Evolutionary conservation across 1,140 invertebrate genomes (phyloP).

Genomic region (Magallana ariakensis): DNA sequence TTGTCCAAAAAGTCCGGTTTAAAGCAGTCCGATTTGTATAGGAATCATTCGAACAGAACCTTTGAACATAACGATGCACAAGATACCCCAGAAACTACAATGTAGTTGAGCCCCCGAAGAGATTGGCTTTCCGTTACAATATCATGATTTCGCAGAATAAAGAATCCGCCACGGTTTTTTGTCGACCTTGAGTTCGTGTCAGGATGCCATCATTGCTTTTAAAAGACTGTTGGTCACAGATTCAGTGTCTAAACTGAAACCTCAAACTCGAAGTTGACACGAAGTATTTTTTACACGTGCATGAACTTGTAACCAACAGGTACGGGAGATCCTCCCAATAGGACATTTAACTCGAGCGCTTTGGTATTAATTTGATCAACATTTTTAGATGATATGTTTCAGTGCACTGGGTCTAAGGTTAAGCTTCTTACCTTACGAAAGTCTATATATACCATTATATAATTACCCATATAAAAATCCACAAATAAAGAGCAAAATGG

Average conservation of each 20-base stretch:
- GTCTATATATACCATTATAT: background rate
- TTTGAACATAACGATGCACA: background rate
- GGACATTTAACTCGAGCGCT: background rate
- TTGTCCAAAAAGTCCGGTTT: background rate
- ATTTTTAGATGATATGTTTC: background rate
- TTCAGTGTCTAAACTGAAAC: slow-evolving; percentile 2
- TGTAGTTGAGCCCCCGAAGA: background rate
- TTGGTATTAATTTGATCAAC: background rate
- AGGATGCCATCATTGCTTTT: background rate
- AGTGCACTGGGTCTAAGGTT: background rate
- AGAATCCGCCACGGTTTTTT: background rate
- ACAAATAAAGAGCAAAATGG: too few species aligned
- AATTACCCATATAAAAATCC: too few species aligned
- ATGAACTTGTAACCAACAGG: slow-evolving; percentile 31
- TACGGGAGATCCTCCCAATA: background rate
- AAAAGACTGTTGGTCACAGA: background rate
- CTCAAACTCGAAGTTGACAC: background rate
- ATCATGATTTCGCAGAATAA: background rate
- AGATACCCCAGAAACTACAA: background rate
- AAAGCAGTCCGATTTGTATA: background rate
- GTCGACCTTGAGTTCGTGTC: slow-evolving; percentile 9
- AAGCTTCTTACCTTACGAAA: background rate
- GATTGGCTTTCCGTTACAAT: background rate
- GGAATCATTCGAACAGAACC: background rate
- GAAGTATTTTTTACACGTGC: slow-evolving; percentile 12